Percentiles rank a stretch among this genome's conserved stretches.
Evolutionary conservation across 2,888 invertebrate species (phyloP).

Genomic region (Eupithecia inturbata): DNA sequence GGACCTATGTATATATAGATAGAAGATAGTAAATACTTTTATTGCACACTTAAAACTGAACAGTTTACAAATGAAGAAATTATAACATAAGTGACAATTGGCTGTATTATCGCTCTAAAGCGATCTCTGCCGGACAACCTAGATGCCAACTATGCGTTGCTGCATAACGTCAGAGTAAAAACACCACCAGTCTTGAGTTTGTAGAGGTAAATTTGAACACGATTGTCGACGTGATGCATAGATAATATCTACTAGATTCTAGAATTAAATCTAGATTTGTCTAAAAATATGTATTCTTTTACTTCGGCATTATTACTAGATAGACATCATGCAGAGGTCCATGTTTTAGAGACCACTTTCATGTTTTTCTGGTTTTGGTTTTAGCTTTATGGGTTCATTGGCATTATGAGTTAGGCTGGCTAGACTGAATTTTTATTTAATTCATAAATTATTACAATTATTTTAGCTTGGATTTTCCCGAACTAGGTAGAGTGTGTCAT

Average conservation of each 20-base stretch:
- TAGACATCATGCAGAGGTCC: slow-evolving; percentile 15
- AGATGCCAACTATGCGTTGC: no score
- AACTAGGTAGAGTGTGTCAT: neutral
- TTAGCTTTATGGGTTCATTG: slow-evolving; percentile 29
- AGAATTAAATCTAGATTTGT: neutral
- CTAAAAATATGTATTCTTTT: neutral
- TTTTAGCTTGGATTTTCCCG: neutral
- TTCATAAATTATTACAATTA: neutral
- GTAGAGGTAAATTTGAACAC: neutral
- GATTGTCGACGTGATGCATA: neutral
- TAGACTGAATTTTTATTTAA: slow-evolving; percentile 21
- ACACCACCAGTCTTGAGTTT: no score
- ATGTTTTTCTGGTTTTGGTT: slow-evolving; percentile 39
- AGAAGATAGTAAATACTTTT: no score
- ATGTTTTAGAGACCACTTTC: slow-evolving; percentile 26
- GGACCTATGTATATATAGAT: no score
- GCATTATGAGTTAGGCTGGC: slow-evolving; percentile 37
- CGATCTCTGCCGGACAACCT: no score
- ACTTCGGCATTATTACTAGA: neutral
- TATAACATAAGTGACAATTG: no score
- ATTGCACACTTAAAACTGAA: no score
- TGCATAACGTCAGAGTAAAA: no score
- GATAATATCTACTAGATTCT: neutral
- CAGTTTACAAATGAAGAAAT: no score
- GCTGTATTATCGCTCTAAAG: no score